Percentiles rank a stretch among this genome's conserved stretches.
These are phyloP conservation scores for Cephalopterus ornatus DNA, from an alignment of 2,113 vertebrate genomes.

Conservation along the genomic window DNA sequence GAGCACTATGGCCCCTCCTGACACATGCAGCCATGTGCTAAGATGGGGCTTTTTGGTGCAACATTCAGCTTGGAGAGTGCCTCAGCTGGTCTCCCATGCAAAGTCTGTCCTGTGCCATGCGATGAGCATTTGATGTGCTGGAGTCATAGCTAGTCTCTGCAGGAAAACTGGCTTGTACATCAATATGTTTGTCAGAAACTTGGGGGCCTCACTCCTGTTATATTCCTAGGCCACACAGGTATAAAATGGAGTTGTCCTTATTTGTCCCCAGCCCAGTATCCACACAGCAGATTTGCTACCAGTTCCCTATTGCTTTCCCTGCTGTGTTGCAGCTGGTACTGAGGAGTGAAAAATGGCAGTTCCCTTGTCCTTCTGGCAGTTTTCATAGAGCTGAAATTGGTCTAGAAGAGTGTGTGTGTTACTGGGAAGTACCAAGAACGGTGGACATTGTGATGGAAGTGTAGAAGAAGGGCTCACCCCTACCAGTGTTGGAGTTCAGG, in stretches of 20 bases:
- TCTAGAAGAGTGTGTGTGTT: not conserved
- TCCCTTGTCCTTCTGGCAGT: not conserved
- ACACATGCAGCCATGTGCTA: fast-evolving
- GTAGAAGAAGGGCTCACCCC: not conserved
- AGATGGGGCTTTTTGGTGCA: not conserved
- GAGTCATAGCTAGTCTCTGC: not conserved
- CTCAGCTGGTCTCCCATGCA: not conserved
- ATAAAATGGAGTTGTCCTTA: conserved; percentile 13
- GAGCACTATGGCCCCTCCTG: not conserved
- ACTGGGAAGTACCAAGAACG: not conserved
- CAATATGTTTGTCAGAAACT: not conserved
- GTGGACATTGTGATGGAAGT: not conserved
- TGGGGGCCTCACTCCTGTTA: not conserved
- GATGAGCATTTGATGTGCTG: fast-evolving
- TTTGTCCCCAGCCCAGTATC: not conserved
- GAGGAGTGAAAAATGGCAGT: conserved; percentile 4
- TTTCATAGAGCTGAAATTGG: not conserved
- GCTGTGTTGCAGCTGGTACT: conserved; percentile 46
- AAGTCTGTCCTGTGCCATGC: not conserved
- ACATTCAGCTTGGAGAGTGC: not conserved
- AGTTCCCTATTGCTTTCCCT: conserved; percentile 23
- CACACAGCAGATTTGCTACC: conserved; percentile 20
- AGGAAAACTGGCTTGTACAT: not conserved
- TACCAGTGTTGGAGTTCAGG: not conserved
- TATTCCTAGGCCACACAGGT: not conserved